Evolutionary conservation across 2,113 vertebrate genomes (phyloP).

Genomic region (Pomatorhinus ruficollis): DNA sequence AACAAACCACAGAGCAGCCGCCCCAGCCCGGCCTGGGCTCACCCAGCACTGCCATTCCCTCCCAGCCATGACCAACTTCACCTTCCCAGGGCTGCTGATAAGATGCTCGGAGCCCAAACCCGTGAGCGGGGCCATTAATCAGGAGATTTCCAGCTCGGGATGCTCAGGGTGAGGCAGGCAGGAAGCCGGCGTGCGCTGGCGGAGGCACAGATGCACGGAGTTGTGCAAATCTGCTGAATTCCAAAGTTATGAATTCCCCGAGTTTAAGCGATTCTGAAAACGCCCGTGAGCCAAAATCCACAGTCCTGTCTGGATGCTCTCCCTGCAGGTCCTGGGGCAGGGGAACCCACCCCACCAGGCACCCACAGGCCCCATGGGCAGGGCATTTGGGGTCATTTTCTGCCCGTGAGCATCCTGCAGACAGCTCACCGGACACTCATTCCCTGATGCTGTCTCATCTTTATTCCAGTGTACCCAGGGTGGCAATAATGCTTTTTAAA

Average conservation of each 20-base stretch:
- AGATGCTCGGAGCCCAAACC: conserved; percentile 72
- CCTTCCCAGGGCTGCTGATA: conserved; percentile 72
- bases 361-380: not conserved
- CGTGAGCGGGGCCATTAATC: conserved; percentile 68
- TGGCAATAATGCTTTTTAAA: conserved; percentile 66
- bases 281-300: not conserved
- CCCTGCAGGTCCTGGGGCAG: rapidly evolving
- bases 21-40: not conserved
- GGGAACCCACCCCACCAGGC: rapidly evolving
- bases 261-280: not conserved
- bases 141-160: conserved; percentile 58
- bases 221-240: not conserved
- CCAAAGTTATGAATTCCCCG: not conserved
- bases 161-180: not conserved
- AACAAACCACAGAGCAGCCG: conserved; percentile 85
- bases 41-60: conserved; percentile 69
- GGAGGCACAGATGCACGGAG: not conserved
- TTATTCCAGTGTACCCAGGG: conserved; percentile 58
- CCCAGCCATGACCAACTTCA: conserved; percentile 1
- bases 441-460: conserved; percentile 34
- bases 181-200: not conserved
- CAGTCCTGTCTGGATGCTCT: not conserved
- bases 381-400: not conserved
- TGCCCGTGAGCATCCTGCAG: not conserved
- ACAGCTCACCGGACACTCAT: not conserved